phyloP scores from a whole-genome alignment of 2,113 vertebrate species.

The Cichladusa arquata region DNA sequence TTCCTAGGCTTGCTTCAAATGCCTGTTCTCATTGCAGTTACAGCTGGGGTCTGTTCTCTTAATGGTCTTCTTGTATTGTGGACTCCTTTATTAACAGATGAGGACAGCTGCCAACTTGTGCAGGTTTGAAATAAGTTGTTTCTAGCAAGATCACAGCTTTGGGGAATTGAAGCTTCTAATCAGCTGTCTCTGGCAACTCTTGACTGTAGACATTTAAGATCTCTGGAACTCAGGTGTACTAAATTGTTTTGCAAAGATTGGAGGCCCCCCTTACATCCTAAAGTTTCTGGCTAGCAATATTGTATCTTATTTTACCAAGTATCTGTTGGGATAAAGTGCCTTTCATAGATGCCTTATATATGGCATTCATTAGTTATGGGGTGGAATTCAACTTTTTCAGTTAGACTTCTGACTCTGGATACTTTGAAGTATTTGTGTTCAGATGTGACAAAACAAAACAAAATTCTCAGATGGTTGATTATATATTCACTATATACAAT shows the following conservation, averaged over 20 bases:
- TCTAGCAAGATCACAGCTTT: not conserved
- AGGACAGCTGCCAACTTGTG: not conserved
- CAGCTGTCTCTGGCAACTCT: not conserved
- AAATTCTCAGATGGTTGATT: not conserved
- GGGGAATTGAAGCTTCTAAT: not conserved
- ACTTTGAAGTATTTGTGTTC: not conserved
- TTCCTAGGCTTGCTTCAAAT: not conserved
- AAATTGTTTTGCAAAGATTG: not conserved
- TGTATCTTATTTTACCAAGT: not conserved
- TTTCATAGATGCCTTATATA: not conserved
- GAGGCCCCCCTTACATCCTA: too few species aligned
- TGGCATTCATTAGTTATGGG: not conserved
- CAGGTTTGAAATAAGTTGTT: not conserved
- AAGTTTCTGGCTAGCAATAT: not conserved
- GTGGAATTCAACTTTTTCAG: not conserved
- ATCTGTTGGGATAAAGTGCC: not conserved
- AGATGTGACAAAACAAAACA: not conserved
- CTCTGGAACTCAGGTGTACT: not conserved
- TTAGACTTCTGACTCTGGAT: not conserved
- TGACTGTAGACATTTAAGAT: not conserved
- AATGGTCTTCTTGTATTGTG: not conserved
- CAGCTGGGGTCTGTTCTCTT: not conserved
- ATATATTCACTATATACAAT: not conserved
- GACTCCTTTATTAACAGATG: not conserved
- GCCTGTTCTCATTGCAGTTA: not conserved